Evolutionary conservation across 1,140 invertebrate species (phyloP), one percentile per base, ranked within the genome.

Genomic region (Sarcophaga bullata): DNA sequence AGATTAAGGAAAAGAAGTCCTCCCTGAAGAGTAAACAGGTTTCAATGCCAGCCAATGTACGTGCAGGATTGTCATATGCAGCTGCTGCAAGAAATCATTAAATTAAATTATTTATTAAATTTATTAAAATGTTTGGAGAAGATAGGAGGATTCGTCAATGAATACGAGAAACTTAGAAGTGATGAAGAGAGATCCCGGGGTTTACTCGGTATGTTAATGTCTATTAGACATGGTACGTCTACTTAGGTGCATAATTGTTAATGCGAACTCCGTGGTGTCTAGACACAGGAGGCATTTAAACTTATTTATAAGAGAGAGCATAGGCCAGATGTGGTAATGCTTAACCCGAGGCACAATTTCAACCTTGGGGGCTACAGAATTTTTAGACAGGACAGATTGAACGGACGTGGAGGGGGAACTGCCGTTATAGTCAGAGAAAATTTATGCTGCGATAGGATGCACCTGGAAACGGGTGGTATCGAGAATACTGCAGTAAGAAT

Each of bases 261-360:
- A n/a, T n/a, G n/a, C n/a, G n/a, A n/a, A n/a, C n/a, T n/a, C n/a
- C n/a, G n/a, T n/a, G n/a, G 73, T 75, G 2, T 75, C 73, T 0
- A 48, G 46, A n/a, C 73, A 75, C 15, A 75, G 48, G n/a, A 75
- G 73, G 9, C 73, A 75, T 17, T 75, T 75, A 15, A 6, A 75
- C 0, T 48, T 75, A 1, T 75, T 75, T 75, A 2, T 75, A n/a
- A n/a, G 8, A 75, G 47, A 13, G 46, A 75, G n/a, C 73, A 75
- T 19, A 13, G 47, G 4, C 73, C 73, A 1, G 73, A 75, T 17
- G 8, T 75, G 47, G 3, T 75, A 0, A n/a, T 75, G 6, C 0
- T 75, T 2, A 13, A 10, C 4, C 11, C 11, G 8, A 75, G 46
- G n/a, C 46, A 75, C n/a, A 75, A 8, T 0, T 6, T 19, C 15